Conservation (phyloP, 2,113 vertebrate species). For the Elaphurus davidianus region DNA sequence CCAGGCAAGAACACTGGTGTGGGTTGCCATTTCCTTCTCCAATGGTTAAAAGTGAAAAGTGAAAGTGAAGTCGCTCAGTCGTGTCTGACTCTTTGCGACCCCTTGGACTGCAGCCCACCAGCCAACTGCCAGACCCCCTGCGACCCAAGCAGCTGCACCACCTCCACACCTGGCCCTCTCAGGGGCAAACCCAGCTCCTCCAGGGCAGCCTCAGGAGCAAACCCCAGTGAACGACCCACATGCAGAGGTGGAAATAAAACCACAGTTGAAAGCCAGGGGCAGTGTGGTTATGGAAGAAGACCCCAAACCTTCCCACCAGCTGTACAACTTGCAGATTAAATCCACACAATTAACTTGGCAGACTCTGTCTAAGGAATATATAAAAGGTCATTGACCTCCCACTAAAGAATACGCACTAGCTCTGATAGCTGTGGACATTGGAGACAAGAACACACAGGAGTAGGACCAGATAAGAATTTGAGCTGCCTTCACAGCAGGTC, state of each 20-base stretch:
- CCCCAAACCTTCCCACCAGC: not conserved
- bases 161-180: not conserved
- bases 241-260: not conserved
- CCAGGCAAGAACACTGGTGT: not conserved
- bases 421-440: not conserved
- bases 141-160: not conserved
- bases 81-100: too few species aligned
- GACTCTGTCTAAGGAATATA: not conserved
- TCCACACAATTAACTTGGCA: not conserved
- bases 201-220: not conserved
- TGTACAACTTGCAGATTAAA: not conserved
- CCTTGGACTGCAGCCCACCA: too few species aligned
- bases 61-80: too few species aligned
- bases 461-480: not conserved
- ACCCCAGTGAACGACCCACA: accelerated
- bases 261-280: not conserved
- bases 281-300: not conserved
- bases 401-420: not conserved
- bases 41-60: too few species aligned
- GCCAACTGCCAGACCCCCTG: not conserved
- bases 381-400: not conserved
- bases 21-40: too few species aligned
- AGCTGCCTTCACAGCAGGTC: not conserved
- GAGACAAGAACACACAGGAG: not conserved
- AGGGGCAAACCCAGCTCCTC: not conserved